Conservation (phyloP, 2,113 vertebrate species). For the Pan troglodytes region NHGRI_mPanTro3-v2.1_pri NC_072419.2:52866001-52866500, state of each 20-base stretch:
- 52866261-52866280: not conserved
- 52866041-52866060: not conserved
- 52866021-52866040: not conserved
- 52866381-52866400: not conserved
- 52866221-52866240: not conserved
- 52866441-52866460: not conserved
- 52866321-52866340: not conserved
- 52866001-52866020: not conserved
- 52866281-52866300: not conserved
- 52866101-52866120: too few species aligned
- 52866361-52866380: not conserved
- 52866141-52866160: not conserved
- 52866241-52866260: not conserved
- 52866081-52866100: not conserved
- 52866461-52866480: rapidly evolving
- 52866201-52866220: not conserved
- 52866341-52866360: not conserved
- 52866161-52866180: not conserved
- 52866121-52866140: not conserved
- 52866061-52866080: not conserved
- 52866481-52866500: not conserved
- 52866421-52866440: not conserved
- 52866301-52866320: not conserved
- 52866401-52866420: not conserved
- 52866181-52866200: not conserved